A percentile compares a stretch with the other conserved stretches of the same genome.
Evolutionary conservation across 2,797 vertebrate genomes (phyloP).

Genomic region (Melopsittacus undulatus): DNA sequence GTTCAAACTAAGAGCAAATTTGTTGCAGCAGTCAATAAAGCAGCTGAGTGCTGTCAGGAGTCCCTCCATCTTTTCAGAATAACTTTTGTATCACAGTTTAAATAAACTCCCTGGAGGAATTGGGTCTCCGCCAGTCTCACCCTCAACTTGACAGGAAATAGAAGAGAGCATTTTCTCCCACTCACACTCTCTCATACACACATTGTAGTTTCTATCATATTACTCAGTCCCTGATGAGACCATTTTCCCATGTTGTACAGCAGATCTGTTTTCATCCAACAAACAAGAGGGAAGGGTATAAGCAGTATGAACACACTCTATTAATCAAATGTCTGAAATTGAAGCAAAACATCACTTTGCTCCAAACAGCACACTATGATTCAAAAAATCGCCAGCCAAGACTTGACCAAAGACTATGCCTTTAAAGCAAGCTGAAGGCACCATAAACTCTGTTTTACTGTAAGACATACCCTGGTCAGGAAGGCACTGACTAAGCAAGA

Average conservation of each 20-base stretch:
- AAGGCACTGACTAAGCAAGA: background rate
- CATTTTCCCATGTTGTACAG: background rate
- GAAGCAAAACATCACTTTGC: background rate
- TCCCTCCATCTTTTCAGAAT: background rate
- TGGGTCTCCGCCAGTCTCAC: background rate
- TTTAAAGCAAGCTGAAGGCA: background rate
- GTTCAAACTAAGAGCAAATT: background rate
- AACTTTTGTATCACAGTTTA: background rate
- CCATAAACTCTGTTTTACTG: background rate
- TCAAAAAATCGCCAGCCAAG: background rate
- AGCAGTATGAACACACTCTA: background rate
- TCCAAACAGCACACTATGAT: background rate
- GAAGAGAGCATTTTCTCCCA: background rate
- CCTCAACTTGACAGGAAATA: background rate
- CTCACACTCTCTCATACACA: background rate
- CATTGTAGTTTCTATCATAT: background rate
- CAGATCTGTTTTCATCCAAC: background rate
- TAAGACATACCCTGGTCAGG: background rate
- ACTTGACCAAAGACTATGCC: background rate
- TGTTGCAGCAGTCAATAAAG: slow-evolving; percentile 16
- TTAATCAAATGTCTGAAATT: background rate
- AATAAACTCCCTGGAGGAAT: background rate
- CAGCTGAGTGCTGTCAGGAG: background rate
- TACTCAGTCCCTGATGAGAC: background rate
- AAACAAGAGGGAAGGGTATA: background rate